phyloP scores from a whole-genome alignment of 2,113 vertebrate species.

The Oostethus manadensis region DNA sequence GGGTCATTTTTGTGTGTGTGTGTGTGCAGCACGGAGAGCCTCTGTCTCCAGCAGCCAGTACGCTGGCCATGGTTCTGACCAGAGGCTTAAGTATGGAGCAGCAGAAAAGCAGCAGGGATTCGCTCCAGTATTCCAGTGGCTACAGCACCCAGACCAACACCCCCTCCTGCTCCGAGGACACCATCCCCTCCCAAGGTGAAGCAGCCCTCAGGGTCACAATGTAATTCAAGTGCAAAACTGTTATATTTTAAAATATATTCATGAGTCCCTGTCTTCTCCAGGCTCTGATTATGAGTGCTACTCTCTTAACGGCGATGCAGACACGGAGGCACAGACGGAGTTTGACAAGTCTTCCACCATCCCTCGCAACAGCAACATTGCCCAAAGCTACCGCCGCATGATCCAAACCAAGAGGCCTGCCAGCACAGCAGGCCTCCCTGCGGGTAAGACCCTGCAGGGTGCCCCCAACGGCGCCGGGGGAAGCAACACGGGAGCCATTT shows the following conservation, averaged over 20 bases:
- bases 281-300: slow-evolving; percentile 97
- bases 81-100: slow-evolving; percentile 90
- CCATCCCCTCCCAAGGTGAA: slow-evolving; percentile 96
- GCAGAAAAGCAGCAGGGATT: slow-evolving; percentile 97
- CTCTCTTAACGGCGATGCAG: slow-evolving; percentile 88
- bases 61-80: slow-evolving; percentile 93
- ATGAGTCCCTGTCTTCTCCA: slow-evolving; percentile 45
- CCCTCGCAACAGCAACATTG: slow-evolving; percentile 93
- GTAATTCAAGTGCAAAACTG: slow-evolving; percentile 7
- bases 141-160: slow-evolving; percentile 97
- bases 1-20: slow-evolving; percentile 3
- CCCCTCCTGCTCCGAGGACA: slow-evolving; percentile 94
- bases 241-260: neutral
- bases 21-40: slow-evolving; percentile 82
- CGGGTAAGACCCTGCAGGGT: slow-evolving; percentile 70
- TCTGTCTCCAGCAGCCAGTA: slow-evolving; percentile 84
- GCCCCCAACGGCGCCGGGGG: slow-evolving; percentile 56
- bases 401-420: slow-evolving; percentile 95
- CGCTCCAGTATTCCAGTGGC: slow-evolving; percentile 92
- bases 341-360: slow-evolving; percentile 96
- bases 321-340: slow-evolving; percentile 80
- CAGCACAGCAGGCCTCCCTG: slow-evolving; percentile 85
- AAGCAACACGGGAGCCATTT: slow-evolving; percentile 55
- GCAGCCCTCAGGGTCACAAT: neutral
- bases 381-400: slow-evolving; percentile 95